Evolutionary conservation across 2,888 invertebrate genomes (phyloP), one percentile per base, ranked within the genome.

Genomic region (Pandemis heparana): DNA sequence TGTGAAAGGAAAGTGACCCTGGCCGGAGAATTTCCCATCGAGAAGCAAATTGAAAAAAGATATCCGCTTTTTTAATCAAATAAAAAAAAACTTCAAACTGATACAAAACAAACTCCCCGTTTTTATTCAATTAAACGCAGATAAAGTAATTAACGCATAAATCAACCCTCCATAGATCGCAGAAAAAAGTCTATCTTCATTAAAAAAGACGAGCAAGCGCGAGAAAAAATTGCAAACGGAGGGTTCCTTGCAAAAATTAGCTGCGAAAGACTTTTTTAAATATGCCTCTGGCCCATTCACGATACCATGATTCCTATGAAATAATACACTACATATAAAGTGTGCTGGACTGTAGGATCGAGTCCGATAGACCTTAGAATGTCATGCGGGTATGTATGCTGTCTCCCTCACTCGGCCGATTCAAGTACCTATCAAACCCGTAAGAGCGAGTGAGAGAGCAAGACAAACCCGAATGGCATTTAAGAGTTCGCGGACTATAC

Each of bases 71-170:
- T 71, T 71, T 71, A 74, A 75, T 75, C 71, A 77, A 73, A 73
- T 66, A 69, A 70, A 73, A 69, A 76, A 71, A 51, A 69, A 71
- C 62, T 68, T 72, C 65, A 71, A 60, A 75, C 66, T 67, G 66
- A 71, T 71, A 75, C 48, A 75, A 71, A 73, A 66, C 64, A 75
- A 66, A 63, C 71, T 64, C 68, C 73, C 68, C 73, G 63, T 73
- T 73, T 65, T 70, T 69, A 77, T 75, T 85, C 82, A 87, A 85
- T 85, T 83, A 85, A 73, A 71, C 60, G 39, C 82, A 83, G 84
- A 87, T 87, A 83, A 88, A 85, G 86, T 85, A 87, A 88, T 86
- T 83, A 85, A 78, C 80, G 74, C 82, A 78, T 79, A 78, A 78
- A 78, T 75, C 78, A 84, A 84, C 84, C 82, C 78, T 87, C 82